phyloP scores from a whole-genome alignment of 2,797 vertebrate genomes.

The Mycteria americana region DNA sequence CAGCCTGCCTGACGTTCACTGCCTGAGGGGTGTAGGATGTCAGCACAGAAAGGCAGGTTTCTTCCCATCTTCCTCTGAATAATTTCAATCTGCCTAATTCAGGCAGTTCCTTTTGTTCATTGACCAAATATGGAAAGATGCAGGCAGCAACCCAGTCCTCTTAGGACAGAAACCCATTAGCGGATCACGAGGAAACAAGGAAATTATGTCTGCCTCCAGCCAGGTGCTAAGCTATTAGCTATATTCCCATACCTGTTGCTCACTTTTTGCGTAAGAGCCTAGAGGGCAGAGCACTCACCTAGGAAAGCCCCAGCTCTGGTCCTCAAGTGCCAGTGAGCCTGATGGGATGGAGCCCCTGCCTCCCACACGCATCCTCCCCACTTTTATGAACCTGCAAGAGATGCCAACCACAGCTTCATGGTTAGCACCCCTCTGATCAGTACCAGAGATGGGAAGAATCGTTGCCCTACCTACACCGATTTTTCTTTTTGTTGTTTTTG shows the following conservation, averaged over 20 bases:
- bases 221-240: background rate
- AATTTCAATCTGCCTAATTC: background rate
- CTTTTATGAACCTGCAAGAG: background rate
- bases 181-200: background rate
- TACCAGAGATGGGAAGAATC: background rate
- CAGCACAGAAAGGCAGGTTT: background rate
- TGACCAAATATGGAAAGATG: background rate
- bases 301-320: background rate
- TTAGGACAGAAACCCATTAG: background rate
- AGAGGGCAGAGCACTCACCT: background rate
- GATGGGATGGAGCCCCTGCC: background rate
- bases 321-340: background rate
- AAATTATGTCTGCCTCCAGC: background rate
- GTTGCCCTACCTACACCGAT: background rate
- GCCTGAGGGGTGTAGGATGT: background rate
- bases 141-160: background rate
- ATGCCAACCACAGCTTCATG: background rate
- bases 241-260: background rate
- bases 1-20: background rate
- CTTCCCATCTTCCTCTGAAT: background rate
- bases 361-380: background rate
- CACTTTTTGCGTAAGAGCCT: background rate
- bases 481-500: background rate
- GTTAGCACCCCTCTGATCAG: background rate
- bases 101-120: background rate